A percentile compares a stretch with the other conserved stretches of the same genome.
Conservation (phyloP, 2,113 vertebrate genomes). For the Ochotona princeps region DNA sequence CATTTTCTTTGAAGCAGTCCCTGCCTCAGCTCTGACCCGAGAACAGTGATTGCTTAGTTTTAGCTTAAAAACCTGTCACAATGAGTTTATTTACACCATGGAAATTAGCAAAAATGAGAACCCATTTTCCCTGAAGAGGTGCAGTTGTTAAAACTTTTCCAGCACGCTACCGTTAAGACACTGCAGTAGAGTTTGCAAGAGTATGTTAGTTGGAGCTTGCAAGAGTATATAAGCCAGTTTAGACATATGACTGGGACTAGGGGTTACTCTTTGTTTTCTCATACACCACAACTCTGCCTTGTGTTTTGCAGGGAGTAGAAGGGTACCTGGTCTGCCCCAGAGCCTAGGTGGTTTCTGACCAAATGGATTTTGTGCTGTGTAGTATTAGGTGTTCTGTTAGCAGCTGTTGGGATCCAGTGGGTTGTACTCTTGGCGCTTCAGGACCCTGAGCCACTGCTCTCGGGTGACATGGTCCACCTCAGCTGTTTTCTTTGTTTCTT, state of each 20-base stretch:
- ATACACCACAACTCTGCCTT: neutral
- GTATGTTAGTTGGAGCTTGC: rapidly evolving
- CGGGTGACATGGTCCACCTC: neutral
- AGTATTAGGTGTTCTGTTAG: neutral
- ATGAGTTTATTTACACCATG: too few species aligned
- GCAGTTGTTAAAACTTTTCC: too few species aligned
- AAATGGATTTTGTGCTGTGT: neutral
- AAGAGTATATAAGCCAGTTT: neutral
- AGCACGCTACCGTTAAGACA: neutral
- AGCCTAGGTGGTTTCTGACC: neutral
- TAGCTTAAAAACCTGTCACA: too few species aligned
- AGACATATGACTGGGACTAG: neutral
- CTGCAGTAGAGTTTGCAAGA: neutral
- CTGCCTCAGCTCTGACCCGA: neutral
- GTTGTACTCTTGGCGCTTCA: neutral
- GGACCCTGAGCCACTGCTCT: neutral
- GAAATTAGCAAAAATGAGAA: too few species aligned
- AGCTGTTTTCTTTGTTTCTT: neutral
- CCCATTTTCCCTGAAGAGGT: too few species aligned
- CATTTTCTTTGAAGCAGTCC: neutral
- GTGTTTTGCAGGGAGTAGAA: neutral
- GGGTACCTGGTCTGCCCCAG: neutral
- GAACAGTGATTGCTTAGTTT: too few species aligned
- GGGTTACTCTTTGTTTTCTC: neutral
- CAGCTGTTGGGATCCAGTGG: neutral